These are phyloP conservation scores for Sibirionetta formosa DNA, from an alignment of 2,797 vertebrate species.

Conservation along the genomic window DNA sequence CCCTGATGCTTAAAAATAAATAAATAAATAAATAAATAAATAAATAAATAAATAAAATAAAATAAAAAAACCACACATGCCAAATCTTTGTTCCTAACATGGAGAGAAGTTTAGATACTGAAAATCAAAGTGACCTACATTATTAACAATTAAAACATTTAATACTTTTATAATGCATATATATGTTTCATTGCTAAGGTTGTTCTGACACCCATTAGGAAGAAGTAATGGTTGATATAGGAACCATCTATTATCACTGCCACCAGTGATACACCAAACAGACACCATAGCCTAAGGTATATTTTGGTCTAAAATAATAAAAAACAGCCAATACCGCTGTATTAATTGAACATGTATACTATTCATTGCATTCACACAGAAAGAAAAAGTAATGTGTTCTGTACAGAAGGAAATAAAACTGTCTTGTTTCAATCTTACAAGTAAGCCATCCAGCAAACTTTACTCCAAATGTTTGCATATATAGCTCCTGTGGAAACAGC, in stretches of 20 bases:
- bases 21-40: neutral
- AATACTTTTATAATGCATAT: neutral
- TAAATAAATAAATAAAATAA: neutral
- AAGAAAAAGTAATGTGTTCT: neutral
- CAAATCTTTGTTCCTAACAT: neutral
- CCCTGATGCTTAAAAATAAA: neutral
- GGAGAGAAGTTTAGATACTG: neutral
- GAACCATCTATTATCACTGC: neutral
- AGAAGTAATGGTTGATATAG: neutral
- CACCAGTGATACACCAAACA: neutral
- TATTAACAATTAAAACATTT: neutral
- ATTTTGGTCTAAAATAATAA: neutral
- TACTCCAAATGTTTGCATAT: neutral
- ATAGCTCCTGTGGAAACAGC: neutral
- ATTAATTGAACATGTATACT: neutral
- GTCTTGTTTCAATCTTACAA: neutral
- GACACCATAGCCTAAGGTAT: neutral
- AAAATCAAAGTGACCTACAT: neutral
- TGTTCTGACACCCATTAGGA: neutral
- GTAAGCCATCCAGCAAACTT: neutral
- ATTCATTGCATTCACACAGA: neutral
- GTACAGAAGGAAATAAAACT: neutral
- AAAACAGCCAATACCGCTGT: neutral
- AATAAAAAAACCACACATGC: fast-evolving
- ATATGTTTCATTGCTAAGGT: neutral